Percentiles rank a stretch among this genome's conserved stretches.
phyloP scores from a whole-genome alignment of 2,113 vertebrate species.

The Aptenodytes forsteri region DNA sequence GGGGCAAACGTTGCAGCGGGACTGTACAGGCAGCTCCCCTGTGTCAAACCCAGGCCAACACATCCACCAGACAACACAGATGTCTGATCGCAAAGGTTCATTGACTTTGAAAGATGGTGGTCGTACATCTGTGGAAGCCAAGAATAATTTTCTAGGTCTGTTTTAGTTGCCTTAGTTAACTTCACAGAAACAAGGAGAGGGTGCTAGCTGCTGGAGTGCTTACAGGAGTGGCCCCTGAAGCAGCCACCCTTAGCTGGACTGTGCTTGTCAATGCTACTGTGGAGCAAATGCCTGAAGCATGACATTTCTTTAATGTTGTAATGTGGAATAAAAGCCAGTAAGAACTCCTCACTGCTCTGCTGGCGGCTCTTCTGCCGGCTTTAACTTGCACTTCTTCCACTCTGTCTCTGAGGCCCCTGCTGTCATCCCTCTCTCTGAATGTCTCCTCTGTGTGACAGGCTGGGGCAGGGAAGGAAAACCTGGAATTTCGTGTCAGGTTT shows the following conservation, averaged over 20 bases:
- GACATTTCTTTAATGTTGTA: not conserved
- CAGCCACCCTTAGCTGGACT: not conserved
- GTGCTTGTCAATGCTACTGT: not conserved
- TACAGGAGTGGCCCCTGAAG: not conserved
- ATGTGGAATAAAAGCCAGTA: not conserved
- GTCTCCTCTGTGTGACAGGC: not conserved
- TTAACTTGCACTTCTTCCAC: not conserved
- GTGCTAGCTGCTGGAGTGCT: not conserved
- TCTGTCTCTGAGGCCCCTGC: not conserved
- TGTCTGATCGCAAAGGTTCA: accelerated
- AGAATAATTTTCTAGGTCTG: not conserved
- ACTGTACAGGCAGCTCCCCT: not conserved
- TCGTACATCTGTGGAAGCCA: not conserved
- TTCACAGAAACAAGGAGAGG: not conserved
- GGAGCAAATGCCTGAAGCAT: not conserved
- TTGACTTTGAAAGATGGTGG: not conserved
- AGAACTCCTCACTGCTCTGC: not conserved
- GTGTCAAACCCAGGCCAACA: not conserved
- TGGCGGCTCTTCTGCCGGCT: not conserved
- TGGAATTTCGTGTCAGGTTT: not conserved
- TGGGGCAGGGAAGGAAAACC: not conserved
- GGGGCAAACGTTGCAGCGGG: not conserved
- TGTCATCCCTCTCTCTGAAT: not conserved
- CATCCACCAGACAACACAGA: accelerated
- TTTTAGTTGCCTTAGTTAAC: not conserved